phyloP scores from a whole-genome alignment of 2,888 invertebrate species.

The Miltochrista miniata region DNA sequence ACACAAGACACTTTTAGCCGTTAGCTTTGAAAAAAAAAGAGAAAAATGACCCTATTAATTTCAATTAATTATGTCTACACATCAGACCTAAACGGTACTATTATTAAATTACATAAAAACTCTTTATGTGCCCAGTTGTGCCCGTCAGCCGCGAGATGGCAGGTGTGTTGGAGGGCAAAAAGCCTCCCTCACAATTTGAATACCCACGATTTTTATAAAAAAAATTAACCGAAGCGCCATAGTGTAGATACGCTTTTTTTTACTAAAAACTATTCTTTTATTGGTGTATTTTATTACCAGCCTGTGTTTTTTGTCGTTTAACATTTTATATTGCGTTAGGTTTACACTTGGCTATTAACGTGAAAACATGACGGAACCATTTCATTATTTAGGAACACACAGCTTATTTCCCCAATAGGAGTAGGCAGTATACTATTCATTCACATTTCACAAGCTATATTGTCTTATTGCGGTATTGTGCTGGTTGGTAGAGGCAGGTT shows the following conservation, averaged over 20 bases:
- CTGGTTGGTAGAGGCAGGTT: no score
- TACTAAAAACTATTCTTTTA: slow-evolving; percentile 39
- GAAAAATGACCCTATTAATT: not conserved
- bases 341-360: slow-evolving; percentile 16
- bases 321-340: slow-evolving; percentile 27
- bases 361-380: no score
- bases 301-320: slow-evolving; percentile 45
- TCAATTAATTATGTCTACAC: slow-evolving; percentile 4
- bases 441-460: no score
- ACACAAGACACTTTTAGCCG: no score
- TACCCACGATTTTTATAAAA: slow-evolving; percentile 51
- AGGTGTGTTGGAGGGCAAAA: slow-evolving; percentile 55
- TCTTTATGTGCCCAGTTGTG: slow-evolving; percentile 21
- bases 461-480: no score
- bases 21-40: not conserved
- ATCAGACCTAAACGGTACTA: slow-evolving; percentile 5
- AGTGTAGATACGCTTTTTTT: slow-evolving; percentile 34
- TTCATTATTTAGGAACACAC: no score
- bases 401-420: no score
- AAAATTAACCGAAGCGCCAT: slow-evolving; percentile 37
- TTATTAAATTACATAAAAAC: slow-evolving; percentile 22
- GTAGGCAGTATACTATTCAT: no score
- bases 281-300: slow-evolving; percentile 45
- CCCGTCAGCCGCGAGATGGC: slow-evolving; percentile 44
- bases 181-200: slow-evolving; percentile 64